phyloP scores from a whole-genome alignment of 2,113 vertebrate species.

The Todiramphus chloris region DNA sequence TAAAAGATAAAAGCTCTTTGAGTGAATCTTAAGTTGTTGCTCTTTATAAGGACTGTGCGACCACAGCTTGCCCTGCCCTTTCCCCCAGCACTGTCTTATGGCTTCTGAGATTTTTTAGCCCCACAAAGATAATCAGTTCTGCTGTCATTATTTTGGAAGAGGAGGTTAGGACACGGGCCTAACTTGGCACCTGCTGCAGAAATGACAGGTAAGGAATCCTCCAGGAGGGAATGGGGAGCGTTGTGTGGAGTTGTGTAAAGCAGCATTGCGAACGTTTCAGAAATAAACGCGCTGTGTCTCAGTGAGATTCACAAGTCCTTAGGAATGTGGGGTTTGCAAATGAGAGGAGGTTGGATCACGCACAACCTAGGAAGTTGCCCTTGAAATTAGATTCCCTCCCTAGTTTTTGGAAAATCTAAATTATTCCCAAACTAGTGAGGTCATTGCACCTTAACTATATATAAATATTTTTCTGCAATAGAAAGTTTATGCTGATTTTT shows the following conservation, averaged over 20 bases:
- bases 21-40: not conserved
- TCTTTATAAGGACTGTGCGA: not conserved
- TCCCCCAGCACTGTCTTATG: constrained; percentile 4
- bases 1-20: not conserved
- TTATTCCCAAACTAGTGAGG: not conserved
- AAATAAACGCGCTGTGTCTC: not conserved
- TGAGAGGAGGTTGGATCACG: not conserved
- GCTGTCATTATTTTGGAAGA: constrained; percentile 56
- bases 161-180: constrained; percentile 50
- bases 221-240: constrained; percentile 3
- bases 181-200: constrained; percentile 51
- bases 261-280: not conserved
- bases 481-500: not conserved
- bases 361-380: not conserved
- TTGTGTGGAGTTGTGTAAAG: not conserved
- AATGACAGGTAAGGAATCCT: constrained; percentile 63
- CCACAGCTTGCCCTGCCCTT: constrained; percentile 27
- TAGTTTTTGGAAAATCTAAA: not conserved
- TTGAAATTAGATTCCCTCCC: not conserved
- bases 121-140: constrained; percentile 54
- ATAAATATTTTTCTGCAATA: not conserved
- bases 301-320: not conserved
- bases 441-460: not conserved
- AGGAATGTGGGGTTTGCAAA: not conserved
- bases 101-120: constrained; percentile 60